Evolutionary conservation across 2,888 invertebrate species (phyloP), one percentile per base, ranked within the genome.

Genomic region (Bellardia pandia): DNA sequence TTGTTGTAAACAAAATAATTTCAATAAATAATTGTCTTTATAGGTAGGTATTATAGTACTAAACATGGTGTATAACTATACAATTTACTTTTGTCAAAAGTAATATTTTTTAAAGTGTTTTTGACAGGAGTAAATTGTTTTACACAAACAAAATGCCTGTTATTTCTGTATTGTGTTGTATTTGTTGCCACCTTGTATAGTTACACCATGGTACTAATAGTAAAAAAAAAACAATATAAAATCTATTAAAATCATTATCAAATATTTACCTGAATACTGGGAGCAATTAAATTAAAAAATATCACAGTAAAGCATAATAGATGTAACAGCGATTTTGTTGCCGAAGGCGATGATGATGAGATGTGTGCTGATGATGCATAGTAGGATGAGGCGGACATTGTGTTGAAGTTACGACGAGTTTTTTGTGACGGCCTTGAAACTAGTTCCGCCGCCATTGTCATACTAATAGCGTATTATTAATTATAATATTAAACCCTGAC

Each of bases 281-380:
- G 89, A 86, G 88, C 89, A 89, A 90, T 88, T 78, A 90, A 88
- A 88, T 88, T 90, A 85, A 88, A 88, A 90, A 90, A 90, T 89
- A 90, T 89, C 90, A 90, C 90, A 90, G 89, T 86, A 80, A 90
- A 89, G 76, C 66, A 86, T 78, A 88, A 60, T 48, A 88, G 72
- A 79, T 85, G 88, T 64, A 84, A 53, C 33, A 80, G 71, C 66
- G 79, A 62, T 9, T 79, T 79, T 72, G 86, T 79, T 74, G 80
- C 45, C 69, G 77, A 77, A 58, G 72, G 66, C 69, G 76, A 83
- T 71, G 83, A 62, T 48, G 77, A 53, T 23, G 42, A 69, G 53
- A 62, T 40, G 75, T 64, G 45, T 45, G 45, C 45, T 45, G 66
- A 74, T 56, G 74, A 71, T 62, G 60, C 42, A 66, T 48, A 81